Conservation (phyloP, 2,113 vertebrate species). For the Embiotoca jacksoni region DNA sequence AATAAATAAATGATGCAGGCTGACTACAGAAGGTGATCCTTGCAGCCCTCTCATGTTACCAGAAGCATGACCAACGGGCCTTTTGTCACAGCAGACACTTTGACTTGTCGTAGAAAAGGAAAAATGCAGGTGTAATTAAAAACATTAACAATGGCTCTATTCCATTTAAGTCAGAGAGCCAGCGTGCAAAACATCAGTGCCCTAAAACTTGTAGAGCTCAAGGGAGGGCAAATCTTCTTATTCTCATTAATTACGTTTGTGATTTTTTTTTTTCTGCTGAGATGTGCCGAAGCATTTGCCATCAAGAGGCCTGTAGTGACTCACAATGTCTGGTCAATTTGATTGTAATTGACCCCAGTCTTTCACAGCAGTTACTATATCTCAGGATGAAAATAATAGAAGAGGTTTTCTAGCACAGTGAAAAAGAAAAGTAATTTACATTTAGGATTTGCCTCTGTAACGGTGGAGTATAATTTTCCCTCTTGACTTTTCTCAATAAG, state of each 20-base stretch:
- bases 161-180: conserved; percentile 7
- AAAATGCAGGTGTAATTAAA: conserved; percentile 12
- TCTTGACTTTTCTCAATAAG: conserved; percentile 42
- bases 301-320: too few species aligned
- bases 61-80: conserved; percentile 21
- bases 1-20: conserved; percentile 4
- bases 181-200: not conserved
- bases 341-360: conserved; percentile 14
- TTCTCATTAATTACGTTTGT: conserved; percentile 16
- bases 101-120: not conserved
- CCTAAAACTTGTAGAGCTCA: conserved; percentile 5
- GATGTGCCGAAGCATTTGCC: too few species aligned
- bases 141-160: not conserved
- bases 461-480: conserved; percentile 22
- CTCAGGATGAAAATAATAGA: conserved; percentile 4
- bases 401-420: conserved; percentile 14
- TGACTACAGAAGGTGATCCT: not conserved
- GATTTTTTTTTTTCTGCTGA: not conserved
- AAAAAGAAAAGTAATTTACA: conserved; percentile 27
- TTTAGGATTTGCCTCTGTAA: conserved; percentile 33
- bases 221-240: not conserved
- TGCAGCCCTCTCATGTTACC: not conserved
- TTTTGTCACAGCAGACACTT: conserved; percentile 30
- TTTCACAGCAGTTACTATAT: too few species aligned
- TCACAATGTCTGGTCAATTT: not conserved